Conservation (phyloP, 2,797 vertebrate genomes). For the Clarias pachynema region DNA sequence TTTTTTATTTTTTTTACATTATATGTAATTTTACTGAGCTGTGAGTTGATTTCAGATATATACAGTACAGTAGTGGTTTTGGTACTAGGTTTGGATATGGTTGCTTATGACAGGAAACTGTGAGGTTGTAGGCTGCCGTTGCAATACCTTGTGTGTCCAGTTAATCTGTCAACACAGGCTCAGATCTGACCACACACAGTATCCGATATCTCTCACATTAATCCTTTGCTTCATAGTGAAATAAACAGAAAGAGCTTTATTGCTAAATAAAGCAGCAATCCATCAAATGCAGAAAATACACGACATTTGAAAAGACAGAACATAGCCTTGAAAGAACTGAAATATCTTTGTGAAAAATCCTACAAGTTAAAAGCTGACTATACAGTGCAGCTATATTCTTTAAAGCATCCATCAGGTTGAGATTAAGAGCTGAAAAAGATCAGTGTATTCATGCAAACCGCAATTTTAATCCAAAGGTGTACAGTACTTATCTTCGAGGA, state of each 20-base stretch:
- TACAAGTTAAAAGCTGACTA: not conserved
- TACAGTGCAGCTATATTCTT: not conserved
- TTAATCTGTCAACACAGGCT: slow-evolving; percentile 42
- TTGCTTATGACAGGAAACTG: not conserved
- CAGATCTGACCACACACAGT: slow-evolving; percentile 13
- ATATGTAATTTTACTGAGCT: not conserved
- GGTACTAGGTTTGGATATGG: not conserved
- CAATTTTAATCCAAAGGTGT: not conserved
- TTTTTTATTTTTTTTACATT: too few relatives aligned
- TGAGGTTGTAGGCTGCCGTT: not conserved
- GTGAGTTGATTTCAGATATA: not conserved
- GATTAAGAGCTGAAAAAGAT: not conserved
- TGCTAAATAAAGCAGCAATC: not conserved
- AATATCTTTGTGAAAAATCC: not conserved
- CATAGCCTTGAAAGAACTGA: not conserved
- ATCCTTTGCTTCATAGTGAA: slow-evolving; percentile 8
- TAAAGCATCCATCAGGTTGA: not conserved
- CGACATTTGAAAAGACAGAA: not conserved
- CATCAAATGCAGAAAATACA: not conserved
- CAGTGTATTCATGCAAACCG: not conserved
- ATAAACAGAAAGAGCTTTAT: slow-evolving; percentile 4
- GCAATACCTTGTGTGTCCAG: slow-evolving; percentile 17
- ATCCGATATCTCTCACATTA: slow-evolving; percentile 28
- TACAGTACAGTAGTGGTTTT: not conserved
- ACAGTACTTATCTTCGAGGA: not conserved